phyloP scores from a whole-genome alignment of 2,113 vertebrate genomes.

The Myanophis thanlyinensis region DNA sequence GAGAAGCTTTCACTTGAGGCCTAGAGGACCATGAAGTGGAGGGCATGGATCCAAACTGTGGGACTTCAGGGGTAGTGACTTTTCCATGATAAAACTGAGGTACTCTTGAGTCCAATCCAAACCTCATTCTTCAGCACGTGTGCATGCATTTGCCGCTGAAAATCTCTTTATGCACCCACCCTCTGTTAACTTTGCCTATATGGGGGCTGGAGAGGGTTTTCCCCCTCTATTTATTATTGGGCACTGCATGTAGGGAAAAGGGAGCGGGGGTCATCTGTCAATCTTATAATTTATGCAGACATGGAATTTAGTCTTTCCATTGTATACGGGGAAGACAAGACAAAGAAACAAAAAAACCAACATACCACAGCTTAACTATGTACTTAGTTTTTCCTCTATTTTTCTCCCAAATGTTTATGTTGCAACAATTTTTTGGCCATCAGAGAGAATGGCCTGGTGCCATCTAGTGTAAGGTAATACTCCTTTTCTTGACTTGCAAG shows the following conservation, averaged over 20 bases:
- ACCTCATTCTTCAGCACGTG: constrained; percentile 28
- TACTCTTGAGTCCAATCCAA: not conserved
- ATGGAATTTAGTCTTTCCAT: constrained; percentile 36
- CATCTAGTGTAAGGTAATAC: not conserved
- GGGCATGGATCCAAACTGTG: constrained; percentile 3
- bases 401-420: constrained; percentile 45
- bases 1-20: not conserved
- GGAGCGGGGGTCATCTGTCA: constrained; percentile 52
- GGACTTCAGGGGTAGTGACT: not conserved
- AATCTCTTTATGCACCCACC: constrained; percentile 37
- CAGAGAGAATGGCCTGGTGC: constrained; percentile 29
- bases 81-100: not conserved
- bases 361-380: constrained; percentile 37
- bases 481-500: constrained; percentile 28
- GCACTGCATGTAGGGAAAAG: constrained; percentile 47
- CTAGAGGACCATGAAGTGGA: constrained; percentile 7
- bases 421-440: constrained; percentile 32
- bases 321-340: constrained; percentile 25
- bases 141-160: constrained; percentile 33
- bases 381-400: constrained; percentile 33
- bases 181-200: constrained; percentile 46
- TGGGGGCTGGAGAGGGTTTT: constrained; percentile 53
- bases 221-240: constrained; percentile 39
- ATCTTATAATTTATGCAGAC: constrained; percentile 9
- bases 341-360: constrained; percentile 34